Conservation (phyloP, 92 coral and sea anemone genomes). For the Epizoanthus fatuus region DNA sequence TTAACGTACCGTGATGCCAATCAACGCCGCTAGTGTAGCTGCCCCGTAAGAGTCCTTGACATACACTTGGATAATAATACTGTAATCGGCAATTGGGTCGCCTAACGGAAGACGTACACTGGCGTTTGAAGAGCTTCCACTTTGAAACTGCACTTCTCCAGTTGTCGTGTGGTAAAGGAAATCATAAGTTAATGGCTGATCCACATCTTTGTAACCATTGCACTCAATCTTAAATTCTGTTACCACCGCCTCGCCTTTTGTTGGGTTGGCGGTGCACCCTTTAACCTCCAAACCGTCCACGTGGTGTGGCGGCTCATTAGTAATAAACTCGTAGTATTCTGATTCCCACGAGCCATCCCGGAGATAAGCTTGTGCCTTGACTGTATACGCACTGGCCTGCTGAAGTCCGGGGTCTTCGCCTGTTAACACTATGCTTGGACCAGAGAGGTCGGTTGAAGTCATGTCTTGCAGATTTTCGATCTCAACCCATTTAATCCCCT, state of each 20-base stretch:
- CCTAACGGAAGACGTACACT: slow-evolving; percentile 86
- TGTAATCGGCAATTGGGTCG: slow-evolving; percentile 64
- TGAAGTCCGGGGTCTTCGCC: slow-evolving; percentile 34
- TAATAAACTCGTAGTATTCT: slow-evolving; percentile 57
- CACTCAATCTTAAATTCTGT: slow-evolving; percentile 74
- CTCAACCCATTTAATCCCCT: slow-evolving; percentile 36
- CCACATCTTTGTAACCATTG: slow-evolving; percentile 68
- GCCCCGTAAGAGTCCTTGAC: slow-evolving; percentile 80
- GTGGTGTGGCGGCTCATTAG: slow-evolving; percentile 73
- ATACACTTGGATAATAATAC: slow-evolving; percentile 60
- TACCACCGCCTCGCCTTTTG: slow-evolving; percentile 69
- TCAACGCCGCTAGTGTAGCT: slow-evolving; percentile 16
- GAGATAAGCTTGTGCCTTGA: slow-evolving; percentile 48
- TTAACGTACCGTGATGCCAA: slow-evolving; percentile 23
- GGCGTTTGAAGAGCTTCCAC: slow-evolving; percentile 56
- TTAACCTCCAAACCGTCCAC: slow-evolving; percentile 15
- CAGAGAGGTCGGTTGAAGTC: slow-evolving; percentile 51
- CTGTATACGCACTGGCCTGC: slow-evolving; percentile 48
- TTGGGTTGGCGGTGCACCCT: slow-evolving; percentile 61
- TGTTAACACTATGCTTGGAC: slow-evolving; percentile 49
- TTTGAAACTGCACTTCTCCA: slow-evolving; percentile 78
- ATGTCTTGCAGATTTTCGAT: slow-evolving; percentile 40
- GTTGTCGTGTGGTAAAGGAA: slow-evolving; percentile 84
- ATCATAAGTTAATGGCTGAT: slow-evolving; percentile 78
- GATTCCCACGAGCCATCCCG: slow-evolving; percentile 43